Conservation (phyloP, 2,113 vertebrate species). For the Gnathonemus echidnorhynchus region DNA sequence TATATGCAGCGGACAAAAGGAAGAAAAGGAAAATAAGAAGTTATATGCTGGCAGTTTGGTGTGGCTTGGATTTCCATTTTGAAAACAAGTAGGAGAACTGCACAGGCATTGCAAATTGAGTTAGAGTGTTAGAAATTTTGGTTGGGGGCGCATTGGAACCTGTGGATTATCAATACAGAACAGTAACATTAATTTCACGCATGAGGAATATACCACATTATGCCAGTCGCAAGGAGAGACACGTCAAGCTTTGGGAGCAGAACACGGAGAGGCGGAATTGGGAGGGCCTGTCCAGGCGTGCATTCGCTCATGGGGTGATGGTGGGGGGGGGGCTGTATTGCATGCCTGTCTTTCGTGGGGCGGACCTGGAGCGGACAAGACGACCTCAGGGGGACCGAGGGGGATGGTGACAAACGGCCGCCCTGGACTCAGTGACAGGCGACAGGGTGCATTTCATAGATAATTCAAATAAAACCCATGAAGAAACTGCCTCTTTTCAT, state of each 20-base stretch:
- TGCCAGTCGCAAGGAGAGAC: conserved; percentile 7
- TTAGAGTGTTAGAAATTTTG: conserved; percentile 10
- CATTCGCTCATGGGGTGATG: not conserved
- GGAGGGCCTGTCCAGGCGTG: not conserved
- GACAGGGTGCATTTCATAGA: not conserved
- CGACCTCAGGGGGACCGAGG: not conserved
- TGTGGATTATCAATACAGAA: conserved; percentile 16
- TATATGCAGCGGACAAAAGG: conserved; percentile 3
- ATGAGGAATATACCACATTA: conserved; percentile 1
- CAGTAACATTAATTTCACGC: conserved; percentile 20
- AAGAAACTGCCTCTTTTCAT: not conserved
- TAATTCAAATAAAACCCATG: not conserved
- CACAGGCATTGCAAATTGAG: conserved; percentile 3
- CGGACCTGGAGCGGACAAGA: not conserved
- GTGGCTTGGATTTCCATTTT: not conserved
- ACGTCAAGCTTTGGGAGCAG: not conserved
- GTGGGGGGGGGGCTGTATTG: too few species aligned
- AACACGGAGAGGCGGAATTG: not conserved
- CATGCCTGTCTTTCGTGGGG: too few species aligned
- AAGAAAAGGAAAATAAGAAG: not conserved
- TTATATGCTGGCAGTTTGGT: conserved; percentile 10
- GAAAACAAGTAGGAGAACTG: not conserved
- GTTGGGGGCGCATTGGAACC: conserved; percentile 13
- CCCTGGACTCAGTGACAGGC: not conserved
- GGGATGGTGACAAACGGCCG: not conserved